Base-by-base conservation (phyloP, 2,113 vertebrate species). In the Turnix velox region DNA sequence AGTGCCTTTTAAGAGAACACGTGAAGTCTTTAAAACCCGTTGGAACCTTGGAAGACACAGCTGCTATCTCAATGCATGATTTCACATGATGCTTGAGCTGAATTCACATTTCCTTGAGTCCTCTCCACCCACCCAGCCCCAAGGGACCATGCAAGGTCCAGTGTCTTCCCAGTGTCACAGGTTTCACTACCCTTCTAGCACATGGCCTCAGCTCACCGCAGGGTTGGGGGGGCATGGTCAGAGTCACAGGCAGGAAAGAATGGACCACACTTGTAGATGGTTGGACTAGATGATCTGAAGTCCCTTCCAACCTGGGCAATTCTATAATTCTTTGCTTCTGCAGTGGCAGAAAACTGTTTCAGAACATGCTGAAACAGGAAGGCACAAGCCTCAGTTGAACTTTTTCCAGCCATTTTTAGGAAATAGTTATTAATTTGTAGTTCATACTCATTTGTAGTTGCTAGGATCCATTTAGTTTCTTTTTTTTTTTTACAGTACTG, bases 31-130 rank as follows among this genome's bases (percentile, higher is more conserved):
- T 30, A n/a, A n/a, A 59, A 46, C 10, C 31, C 11, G 1, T 35
- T 22, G 12, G 0, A 12, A 14, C 51, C 4, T 2, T 39, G 35
- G 37, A 40, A 77, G 45, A 23, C 46, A 37, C 24, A 62, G 5
- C 23, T 2, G 2, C 48, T 51, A 3, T 7, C 27, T 30, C 35
- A 30, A 24, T 1, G 0, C 3, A 0, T 4, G 35, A 48, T 25
- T 80, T 40, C 17, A 4, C 40, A 31, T 46, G 45, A 14, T 0
- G 0, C 35, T 63, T 14, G 51, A 35, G 37, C 54, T 1, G 0
- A 10, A 46, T 30, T 30, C 71, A 35, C 19, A 39, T 49, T 28
- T 39, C 33, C 68, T 20, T 15, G 3, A 0, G 3, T 25, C 15
- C 33, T 35, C 22, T 54, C 16, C 5, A 18, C 25, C 18, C 1